A percentile compares a stretch with the other conserved stretches of the same genome.
Conservation (phyloP, 1,140 invertebrate species). For the Venturia canescens region DNA sequence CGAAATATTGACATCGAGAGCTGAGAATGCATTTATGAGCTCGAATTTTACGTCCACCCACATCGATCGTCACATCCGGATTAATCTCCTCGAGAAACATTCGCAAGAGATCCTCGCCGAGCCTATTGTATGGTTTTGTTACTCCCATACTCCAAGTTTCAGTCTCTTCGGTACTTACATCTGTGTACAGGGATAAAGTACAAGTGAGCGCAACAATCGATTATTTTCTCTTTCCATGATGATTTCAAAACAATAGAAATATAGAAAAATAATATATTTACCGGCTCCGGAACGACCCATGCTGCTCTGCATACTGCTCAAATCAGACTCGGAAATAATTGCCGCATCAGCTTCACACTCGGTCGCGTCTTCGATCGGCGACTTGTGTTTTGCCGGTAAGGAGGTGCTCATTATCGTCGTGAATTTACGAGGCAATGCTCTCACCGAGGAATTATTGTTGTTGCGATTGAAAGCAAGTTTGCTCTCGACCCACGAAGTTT, state of each 20-base stretch:
- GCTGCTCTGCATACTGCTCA: slow-evolving; percentile 79
- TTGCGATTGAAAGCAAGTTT: slow-evolving; percentile 80
- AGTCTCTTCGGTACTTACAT: slow-evolving; percentile 77
- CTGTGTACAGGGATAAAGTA: slow-evolving; percentile 51
- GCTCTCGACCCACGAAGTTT: slow-evolving; percentile 82
- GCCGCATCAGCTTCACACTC: slow-evolving; percentile 68
- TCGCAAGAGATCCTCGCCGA: slow-evolving; percentile 90
- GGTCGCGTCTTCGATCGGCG: slow-evolving; percentile 58
- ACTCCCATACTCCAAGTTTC: slow-evolving; percentile 74
- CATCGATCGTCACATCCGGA: slow-evolving; percentile 89
- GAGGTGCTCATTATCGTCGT: slow-evolving; percentile 70
- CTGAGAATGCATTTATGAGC: slow-evolving; percentile 94
- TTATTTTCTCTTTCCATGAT: no score
- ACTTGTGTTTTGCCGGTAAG: slow-evolving; percentile 71
- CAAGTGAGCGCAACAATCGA: neutral
- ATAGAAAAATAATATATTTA: slow-evolving; percentile 57
- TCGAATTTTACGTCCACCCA: slow-evolving; percentile 86
- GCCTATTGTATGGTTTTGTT: slow-evolving; percentile 79
- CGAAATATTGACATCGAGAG: slow-evolving; percentile 94
- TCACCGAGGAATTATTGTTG: slow-evolving; percentile 66
- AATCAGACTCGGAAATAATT: slow-evolving; percentile 75
- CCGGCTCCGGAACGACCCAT: slow-evolving; percentile 77
- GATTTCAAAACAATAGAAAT: no score
- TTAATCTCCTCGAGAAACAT: slow-evolving; percentile 94
- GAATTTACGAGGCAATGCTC: slow-evolving; percentile 65